A percentile compares a stretch with the other conserved stretches of the same genome.
Evolutionary conservation across 2,797 vertebrate genomes (phyloP).

Genomic region (Saxicola maurus): DNA sequence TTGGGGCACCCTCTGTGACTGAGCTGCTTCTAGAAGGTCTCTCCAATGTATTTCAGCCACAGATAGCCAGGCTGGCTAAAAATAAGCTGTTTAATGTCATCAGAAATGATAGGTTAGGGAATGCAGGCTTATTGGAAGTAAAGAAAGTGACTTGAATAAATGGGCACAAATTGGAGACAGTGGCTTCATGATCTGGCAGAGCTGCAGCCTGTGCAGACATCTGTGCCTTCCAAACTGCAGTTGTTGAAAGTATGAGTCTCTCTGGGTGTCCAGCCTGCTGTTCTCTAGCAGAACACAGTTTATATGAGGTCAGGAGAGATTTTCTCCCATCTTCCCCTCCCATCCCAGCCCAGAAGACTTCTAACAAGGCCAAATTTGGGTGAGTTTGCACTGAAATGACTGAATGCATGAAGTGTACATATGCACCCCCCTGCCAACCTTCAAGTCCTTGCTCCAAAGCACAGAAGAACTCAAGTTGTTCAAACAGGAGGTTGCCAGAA

Average conservation of each 20-base stretch:
- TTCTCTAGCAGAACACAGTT: constrained; percentile 13
- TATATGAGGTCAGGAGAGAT: constrained; percentile 38
- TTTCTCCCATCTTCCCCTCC: background rate
- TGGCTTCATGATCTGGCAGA: background rate
- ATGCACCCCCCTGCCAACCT: background rate
- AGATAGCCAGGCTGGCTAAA: background rate
- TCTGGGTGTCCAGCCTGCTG: constrained; percentile 8
- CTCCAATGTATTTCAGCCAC: background rate
- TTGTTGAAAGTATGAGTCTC: background rate
- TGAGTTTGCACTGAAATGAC: constrained; percentile 26
- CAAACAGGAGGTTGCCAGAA: background rate
- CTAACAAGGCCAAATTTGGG: constrained; percentile 40
- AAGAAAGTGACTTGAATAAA: background rate
- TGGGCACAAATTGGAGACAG: background rate
- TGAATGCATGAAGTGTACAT: background rate
- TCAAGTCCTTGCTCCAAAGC: background rate
- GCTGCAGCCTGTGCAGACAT: background rate
- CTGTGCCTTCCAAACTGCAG: background rate
- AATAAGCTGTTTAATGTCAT: background rate
- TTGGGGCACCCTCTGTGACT: background rate
- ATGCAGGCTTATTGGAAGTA: background rate
- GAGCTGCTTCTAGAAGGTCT: background rate
- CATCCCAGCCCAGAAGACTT: background rate
- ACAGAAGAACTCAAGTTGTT: background rate
- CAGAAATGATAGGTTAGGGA: background rate